Conservation (phyloP, 1,140 invertebrate genomes). For the Sipha flava region DNA sequence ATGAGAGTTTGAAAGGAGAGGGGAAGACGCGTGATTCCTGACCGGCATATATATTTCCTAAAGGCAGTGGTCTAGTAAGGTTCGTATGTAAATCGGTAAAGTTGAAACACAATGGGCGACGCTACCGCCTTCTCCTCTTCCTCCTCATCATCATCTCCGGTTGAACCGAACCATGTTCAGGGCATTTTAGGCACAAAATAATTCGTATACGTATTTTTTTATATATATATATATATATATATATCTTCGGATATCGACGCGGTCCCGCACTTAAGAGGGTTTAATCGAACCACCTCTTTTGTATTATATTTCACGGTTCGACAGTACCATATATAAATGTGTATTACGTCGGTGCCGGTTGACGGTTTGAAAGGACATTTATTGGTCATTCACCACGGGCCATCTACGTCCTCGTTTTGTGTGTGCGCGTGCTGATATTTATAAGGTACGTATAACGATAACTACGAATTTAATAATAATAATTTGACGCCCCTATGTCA, state of each 20-base stretch:
- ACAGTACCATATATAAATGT: neutral
- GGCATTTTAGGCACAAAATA: neutral
- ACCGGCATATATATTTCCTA: neutral
- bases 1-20: too few species aligned
- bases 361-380: too few species aligned
- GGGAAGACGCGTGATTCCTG: neutral
- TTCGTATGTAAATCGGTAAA: neutral
- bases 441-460: too few species aligned
- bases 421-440: too few species aligned
- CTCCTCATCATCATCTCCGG: neutral
- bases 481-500: too few species aligned
- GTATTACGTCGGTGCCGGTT: too few species aligned
- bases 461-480: too few species aligned
- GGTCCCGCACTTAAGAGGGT: neutral
- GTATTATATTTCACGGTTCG: neutral
- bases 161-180: neutral
- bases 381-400: too few species aligned
- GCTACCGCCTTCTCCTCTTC: too few species aligned
- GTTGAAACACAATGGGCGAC: neutral
- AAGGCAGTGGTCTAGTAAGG: neutral
- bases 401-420: too few species aligned
- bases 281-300: neutral
- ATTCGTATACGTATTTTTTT: too few species aligned
- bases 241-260: neutral
- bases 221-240: too few species aligned